Percentiles rank a stretch among this genome's conserved stretches.
These are phyloP conservation scores for Oxycera nigricornis DNA, from an alignment of 2,888 invertebrate genomes.

Conservation along the genomic window DNA sequence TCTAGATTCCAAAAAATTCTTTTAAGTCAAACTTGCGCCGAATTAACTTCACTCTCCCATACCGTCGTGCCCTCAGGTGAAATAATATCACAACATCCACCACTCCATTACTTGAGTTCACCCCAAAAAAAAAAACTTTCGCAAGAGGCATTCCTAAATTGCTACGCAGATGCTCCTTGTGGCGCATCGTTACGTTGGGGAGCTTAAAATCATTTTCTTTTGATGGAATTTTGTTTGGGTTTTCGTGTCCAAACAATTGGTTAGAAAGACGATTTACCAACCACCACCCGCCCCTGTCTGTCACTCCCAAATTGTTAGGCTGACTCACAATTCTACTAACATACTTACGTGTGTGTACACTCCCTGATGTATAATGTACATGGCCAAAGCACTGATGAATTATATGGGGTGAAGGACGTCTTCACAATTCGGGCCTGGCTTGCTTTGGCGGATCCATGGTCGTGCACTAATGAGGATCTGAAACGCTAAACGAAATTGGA, in stretches of 20 bases:
- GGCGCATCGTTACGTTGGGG: conserved; percentile 21
- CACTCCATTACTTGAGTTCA: background rate
- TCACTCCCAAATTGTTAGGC: background rate
- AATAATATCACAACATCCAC: background rate
- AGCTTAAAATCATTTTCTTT: conserved; percentile 22
- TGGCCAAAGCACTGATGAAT: background rate
- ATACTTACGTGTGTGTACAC: background rate
- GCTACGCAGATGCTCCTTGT: conserved; percentile 20
- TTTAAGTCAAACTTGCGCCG: background rate
- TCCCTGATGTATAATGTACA: background rate
- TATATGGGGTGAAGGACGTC: conserved; percentile 27
- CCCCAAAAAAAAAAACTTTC: background rate
- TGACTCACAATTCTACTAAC: conserved; percentile 6
- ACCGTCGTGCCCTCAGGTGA: background rate
- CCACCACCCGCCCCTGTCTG: background rate
- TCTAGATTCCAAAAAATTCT: background rate
- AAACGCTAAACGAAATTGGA: background rate
- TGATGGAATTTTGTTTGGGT: conserved; percentile 40
- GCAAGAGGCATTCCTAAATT: conserved; percentile 20
- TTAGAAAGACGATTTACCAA: background rate
- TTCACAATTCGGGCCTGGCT: background rate
- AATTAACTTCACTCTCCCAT: background rate
- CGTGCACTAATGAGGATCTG: background rate
- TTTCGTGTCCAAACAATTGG: conserved; percentile 21
- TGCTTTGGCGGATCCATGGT: background rate